phyloP scores from a whole-genome alignment of 2,888 invertebrate species.

The Drosophila paranaensis region DNA sequence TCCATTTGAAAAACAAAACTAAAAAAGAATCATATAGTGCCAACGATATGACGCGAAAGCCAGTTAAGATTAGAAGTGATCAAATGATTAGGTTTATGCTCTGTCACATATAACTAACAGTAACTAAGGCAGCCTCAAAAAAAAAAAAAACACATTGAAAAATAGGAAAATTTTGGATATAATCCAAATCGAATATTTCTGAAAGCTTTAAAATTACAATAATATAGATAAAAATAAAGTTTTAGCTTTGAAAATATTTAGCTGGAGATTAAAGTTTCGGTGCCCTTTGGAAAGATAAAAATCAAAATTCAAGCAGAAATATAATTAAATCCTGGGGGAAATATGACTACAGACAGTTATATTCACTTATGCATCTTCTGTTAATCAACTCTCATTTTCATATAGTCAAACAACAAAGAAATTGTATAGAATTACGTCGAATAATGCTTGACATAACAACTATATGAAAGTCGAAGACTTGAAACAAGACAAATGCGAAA shows the following conservation, averaged over 20 bases:
- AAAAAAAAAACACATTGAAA: neutral
- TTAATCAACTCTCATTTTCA: neutral
- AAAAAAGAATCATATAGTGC: neutral
- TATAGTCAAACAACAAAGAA: constrained; percentile 9
- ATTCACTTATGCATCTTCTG: neutral
- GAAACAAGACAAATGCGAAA: constrained; percentile 13
- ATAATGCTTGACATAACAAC: neutral
- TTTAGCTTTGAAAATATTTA: no score
- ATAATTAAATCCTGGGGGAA: no score
- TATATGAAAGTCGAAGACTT: constrained; percentile 7
- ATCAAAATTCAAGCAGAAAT: neutral
- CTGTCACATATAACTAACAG: neutral
- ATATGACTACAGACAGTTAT: neutral
- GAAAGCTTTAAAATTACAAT: no score
- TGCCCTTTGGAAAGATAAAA: no score
- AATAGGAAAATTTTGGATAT: no score
- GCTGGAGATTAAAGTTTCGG: no score
- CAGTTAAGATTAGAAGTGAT: neutral
- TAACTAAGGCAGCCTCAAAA: no score
- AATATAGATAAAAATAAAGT: no score
- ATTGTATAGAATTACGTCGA: neutral
- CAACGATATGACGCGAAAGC: neutral
- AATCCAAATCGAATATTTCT: no score
- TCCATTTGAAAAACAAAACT: neutral
- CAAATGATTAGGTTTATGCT: neutral